Base-by-base conservation (phyloP, 2,113 vertebrate genomes). In the Cyanistes caeruleus region DNA sequence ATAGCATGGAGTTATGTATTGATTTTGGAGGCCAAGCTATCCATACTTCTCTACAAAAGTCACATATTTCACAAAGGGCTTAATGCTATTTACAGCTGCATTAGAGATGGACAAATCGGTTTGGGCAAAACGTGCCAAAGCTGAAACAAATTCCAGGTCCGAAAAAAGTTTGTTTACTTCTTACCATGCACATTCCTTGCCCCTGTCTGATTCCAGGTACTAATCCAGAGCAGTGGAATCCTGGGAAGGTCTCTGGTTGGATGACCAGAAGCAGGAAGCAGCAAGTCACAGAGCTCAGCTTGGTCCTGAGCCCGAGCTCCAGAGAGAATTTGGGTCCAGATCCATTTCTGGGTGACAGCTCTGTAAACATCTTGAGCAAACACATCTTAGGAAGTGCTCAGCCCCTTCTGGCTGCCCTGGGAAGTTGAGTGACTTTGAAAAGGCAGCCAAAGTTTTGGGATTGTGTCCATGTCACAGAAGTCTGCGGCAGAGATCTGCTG, bases 31-130 rank as follows among this genome's bases (percentile, higher is more conserved):
- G 62, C 60, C 85, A 84, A 24, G 74, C 55, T 51, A 3, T 31
- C 62, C 76, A 65, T 35, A 35, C 46, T 82, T 91, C 69, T 89
- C 68, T 64, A 48, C 81, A 82, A 79, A 84, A 11, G 3, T 88
- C 94, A 84, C 64, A 35, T 80, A 89, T 89, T 95, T 95, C 94
- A 94, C 90, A 74, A 53, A 89, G 92, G 83, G 74, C n/a, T 90
- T 74, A 75, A 77, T 59, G 68, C 77, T 87, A 6, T 94, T 97
- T 85, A 68, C 85, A 44, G 15, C 28, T 53, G 65, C 74, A 76
- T 55, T 80, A 84, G 53, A 51, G 67, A 60, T 23, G 48, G 92
- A 77, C 81, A 90, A 90, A 90, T 39, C 1, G 9, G 13, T 46
- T 81, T 75, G 79, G 60, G 68, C 44, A 93, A 39, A 59, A 64